phyloP scores from a whole-genome alignment of 2,113 vertebrate species.

The Ochotona curzoniae region DNA sequence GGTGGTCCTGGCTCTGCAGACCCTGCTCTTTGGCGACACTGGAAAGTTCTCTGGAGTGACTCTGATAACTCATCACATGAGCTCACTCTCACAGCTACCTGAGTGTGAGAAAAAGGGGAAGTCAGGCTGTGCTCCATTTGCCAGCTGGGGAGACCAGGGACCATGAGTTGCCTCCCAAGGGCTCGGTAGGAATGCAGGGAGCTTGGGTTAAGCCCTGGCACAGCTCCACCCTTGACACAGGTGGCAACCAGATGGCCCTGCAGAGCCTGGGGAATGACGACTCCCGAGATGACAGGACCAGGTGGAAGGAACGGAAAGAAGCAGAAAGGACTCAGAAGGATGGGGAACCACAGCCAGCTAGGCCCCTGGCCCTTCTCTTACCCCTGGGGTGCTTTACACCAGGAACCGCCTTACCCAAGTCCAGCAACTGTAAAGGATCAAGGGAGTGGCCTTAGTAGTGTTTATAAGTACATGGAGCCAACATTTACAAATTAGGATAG shows the following conservation, averaged over 20 bases:
- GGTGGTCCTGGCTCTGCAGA: neutral
- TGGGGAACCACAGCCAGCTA: too few species aligned
- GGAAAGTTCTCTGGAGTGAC: neutral
- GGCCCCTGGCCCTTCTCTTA: neutral
- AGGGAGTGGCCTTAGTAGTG: neutral
- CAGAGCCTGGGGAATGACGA: neutral
- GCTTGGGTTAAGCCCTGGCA: neutral
- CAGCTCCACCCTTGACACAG: neutral
- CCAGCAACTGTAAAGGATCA: neutral
- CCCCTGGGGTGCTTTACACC: neutral
- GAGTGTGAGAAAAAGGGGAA: neutral
- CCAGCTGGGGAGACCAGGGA: neutral
- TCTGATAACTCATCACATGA: neutral
- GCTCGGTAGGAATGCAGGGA: neutral
- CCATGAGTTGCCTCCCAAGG: neutral
- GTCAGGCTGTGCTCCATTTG: neutral
- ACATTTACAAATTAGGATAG: neutral
- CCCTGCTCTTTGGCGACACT: neutral
- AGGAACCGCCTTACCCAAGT: neutral
- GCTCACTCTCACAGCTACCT: neutral
- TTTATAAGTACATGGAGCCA: conserved; percentile 36
- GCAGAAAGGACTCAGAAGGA: neutral
- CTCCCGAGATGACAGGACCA: neutral
- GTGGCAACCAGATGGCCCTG: conserved; percentile 15
- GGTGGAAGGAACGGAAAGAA: neutral